Conservation (phyloP, 2,797 vertebrate species). For the Columba guinea region DNA sequence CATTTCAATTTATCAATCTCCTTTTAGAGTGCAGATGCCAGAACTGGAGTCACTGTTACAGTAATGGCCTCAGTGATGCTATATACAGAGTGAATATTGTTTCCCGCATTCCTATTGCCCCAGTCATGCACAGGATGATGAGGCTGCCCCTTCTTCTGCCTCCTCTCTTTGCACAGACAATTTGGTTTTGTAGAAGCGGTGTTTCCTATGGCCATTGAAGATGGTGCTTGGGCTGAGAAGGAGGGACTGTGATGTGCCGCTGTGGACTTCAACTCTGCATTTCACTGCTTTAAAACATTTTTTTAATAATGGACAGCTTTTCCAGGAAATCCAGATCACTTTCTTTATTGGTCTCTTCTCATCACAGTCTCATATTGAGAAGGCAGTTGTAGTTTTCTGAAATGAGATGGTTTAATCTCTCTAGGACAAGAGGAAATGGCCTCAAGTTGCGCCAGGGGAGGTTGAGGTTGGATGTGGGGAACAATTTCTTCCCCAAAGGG, state of each 20-base stretch:
- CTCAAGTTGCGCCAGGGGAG: too few relatives aligned
- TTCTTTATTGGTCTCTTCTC: background rate
- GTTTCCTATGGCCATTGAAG: background rate
- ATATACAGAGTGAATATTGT: constrained; percentile 12
- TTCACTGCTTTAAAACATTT: background rate
- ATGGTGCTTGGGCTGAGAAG: background rate
- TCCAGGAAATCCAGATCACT: background rate
- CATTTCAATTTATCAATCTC: constrained; percentile 14
- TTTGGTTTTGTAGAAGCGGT: background rate
- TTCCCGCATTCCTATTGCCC: background rate
- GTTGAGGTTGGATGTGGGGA: too few relatives aligned
- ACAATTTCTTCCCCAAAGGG: too few relatives aligned
- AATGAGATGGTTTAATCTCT: background rate
- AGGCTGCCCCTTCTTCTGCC: background rate
- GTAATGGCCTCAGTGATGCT: background rate
- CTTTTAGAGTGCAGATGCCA: background rate
- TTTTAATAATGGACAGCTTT: background rate
- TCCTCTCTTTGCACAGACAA: background rate
- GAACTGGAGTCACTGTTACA: background rate
- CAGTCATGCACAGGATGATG: background rate
- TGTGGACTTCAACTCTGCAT: background rate
- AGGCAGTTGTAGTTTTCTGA: background rate
- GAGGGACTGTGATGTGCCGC: background rate
- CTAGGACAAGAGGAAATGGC: too few relatives aligned
- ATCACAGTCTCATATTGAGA: fast-evolving